Conservation (phyloP, 2,113 vertebrate species). For the Columbina picui region DNA sequence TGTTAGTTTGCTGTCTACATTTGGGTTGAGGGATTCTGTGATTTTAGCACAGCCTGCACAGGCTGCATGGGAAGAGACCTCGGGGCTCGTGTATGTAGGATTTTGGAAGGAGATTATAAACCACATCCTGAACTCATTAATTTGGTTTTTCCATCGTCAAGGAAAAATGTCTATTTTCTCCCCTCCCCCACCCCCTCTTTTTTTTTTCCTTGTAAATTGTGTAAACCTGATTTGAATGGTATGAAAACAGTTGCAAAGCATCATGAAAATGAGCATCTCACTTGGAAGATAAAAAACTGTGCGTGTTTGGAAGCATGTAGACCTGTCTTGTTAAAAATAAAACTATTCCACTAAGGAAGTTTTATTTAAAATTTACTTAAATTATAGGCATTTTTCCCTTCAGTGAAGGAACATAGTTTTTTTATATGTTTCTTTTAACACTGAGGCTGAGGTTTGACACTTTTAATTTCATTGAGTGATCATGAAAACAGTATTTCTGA, state of each 20-base stretch:
- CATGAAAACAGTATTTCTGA: background rate
- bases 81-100: rapidly evolving
- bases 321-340: background rate
- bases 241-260: background rate
- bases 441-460: background rate
- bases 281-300: background rate
- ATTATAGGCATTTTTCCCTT: background rate
- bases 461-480: background rate
- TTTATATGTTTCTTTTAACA: background rate
- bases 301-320: background rate
- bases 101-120: background rate
- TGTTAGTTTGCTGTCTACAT: rapidly evolving
- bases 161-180: background rate
- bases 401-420: background rate
- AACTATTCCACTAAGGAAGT: background rate
- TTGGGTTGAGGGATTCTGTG: rapidly evolving
- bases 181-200: too few relatives aligned
- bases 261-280: background rate
- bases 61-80: background rate
- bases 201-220: background rate
- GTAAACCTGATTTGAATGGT: background rate
- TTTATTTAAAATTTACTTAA: background rate
- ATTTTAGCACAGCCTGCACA: background rate
- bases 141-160: background rate
- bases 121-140: background rate